Evolutionary conservation across 2,113 vertebrate genomes (phyloP).

Genomic region (Macquaria ambigua): DNA sequence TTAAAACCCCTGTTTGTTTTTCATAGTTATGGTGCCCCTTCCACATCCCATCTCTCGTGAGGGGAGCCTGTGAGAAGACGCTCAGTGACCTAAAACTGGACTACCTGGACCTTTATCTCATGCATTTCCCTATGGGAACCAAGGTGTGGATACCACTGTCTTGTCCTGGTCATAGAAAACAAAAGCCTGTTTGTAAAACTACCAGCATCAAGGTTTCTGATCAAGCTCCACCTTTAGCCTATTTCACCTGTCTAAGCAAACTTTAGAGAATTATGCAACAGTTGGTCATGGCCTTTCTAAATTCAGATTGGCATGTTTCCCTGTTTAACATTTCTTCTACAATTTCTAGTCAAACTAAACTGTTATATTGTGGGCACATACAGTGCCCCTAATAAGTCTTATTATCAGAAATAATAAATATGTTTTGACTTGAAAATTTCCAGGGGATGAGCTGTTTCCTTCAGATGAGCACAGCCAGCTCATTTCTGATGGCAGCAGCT

Average conservation of each 20-base stretch:
- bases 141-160: slow-evolving; percentile 77
- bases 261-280: neutral
- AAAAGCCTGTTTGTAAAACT: neutral
- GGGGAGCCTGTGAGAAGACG: slow-evolving; percentile 88
- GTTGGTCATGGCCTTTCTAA: neutral
- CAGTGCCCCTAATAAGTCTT: neutral
- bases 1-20: neutral
- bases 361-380: neutral
- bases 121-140: slow-evolving; percentile 90
- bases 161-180: neutral
- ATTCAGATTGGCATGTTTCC: neutral
- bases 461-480: slow-evolving; percentile 52
- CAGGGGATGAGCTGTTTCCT: slow-evolving; percentile 70
- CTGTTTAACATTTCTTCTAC: too few relatives aligned
- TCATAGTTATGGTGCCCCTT: slow-evolving; percentile 91
- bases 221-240: neutral
- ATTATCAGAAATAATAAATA: neutral
- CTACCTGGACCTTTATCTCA: slow-evolving; percentile 93
- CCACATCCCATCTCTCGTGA: slow-evolving; percentile 88
- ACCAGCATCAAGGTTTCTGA: neutral
- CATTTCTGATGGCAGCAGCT: slow-evolving; percentile 69
- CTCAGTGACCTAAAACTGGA: slow-evolving; percentile 88
- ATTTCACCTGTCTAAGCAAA: neutral
- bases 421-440: slow-evolving; percentile 21
- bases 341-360: too few relatives aligned